phyloP scores from a whole-genome alignment of 2,113 vertebrate genomes.

The Rafetus swinhoei region DNA sequence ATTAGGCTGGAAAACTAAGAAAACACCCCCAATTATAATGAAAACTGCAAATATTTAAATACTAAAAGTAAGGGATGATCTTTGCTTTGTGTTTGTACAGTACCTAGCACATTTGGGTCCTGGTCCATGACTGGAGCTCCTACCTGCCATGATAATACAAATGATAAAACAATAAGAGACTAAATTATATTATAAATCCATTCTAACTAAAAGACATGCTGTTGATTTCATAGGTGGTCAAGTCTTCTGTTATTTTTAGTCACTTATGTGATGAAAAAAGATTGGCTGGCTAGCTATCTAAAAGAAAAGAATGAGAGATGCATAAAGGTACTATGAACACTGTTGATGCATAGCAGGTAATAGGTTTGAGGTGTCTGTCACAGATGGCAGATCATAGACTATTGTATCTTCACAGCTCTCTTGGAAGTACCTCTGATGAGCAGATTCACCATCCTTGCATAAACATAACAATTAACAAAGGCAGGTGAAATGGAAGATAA shows the following conservation, averaged over 20 bases:
- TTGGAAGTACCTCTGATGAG: constrained; percentile 26
- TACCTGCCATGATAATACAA: not conserved
- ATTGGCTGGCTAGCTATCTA: not conserved
- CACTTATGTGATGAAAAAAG: not conserved
- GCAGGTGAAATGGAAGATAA: constrained; percentile 57
- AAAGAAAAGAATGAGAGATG: not conserved
- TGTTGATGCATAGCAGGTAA: not conserved
- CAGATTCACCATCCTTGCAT: not conserved
- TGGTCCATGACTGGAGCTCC: too few relatives aligned
- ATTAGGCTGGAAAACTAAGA: not conserved
- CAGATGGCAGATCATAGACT: not conserved
- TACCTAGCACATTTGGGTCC: not conserved
- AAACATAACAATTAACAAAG: constrained; percentile 53
- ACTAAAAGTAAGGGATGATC: not conserved
- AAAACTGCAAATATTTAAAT: not conserved
- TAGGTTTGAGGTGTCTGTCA: not conserved
- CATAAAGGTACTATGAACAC: not conserved
- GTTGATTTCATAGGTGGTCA: not conserved
- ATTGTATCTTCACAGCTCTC: not conserved
- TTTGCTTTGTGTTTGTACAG: not conserved
- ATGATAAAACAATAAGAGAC: not conserved
- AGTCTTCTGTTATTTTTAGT: not conserved
- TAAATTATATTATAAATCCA: not conserved
- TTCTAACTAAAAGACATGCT: not conserved
- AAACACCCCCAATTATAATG: not conserved